Percentiles rank a stretch among this genome's conserved stretches.
Evolutionary conservation across 2,888 invertebrate genomes (phyloP).

Genomic region (Boloria selene): DNA sequence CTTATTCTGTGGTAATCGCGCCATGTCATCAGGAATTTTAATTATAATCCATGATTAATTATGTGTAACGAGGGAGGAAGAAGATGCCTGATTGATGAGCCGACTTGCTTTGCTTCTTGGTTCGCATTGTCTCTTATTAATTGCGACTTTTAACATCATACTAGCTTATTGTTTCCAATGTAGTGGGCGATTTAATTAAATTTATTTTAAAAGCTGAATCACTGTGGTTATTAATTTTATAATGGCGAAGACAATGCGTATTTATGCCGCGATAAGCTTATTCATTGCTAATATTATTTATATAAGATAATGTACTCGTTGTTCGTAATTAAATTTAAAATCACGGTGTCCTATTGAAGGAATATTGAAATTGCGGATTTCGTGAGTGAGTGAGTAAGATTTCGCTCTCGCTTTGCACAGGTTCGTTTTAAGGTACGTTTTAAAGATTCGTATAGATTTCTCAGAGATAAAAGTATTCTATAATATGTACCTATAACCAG

Average conservation of each 20-base stretch:
- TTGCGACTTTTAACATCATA: slow-evolving; percentile 75
- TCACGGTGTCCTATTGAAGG: too few relatives aligned
- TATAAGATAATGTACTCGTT: slow-evolving; percentile 11
- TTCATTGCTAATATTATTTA: slow-evolving; percentile 53
- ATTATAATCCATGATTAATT: slow-evolving; percentile 80
- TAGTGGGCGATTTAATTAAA: slow-evolving; percentile 71
- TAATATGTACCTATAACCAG: too few relatives aligned
- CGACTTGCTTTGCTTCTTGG: slow-evolving; percentile 55
- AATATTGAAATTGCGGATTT: too few relatives aligned
- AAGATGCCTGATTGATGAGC: slow-evolving; percentile 77
- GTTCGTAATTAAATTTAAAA: too few relatives aligned
- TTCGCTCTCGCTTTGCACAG: too few relatives aligned
- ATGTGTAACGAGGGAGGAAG: slow-evolving; percentile 61
- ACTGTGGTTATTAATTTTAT: slow-evolving; percentile 75
- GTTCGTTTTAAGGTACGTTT: too few relatives aligned
- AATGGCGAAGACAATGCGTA: slow-evolving; percentile 62
- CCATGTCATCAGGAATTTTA: slow-evolving; percentile 79
- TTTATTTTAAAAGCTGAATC: slow-evolving; percentile 70
- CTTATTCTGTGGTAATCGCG: slow-evolving; percentile 54
- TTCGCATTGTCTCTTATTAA: slow-evolving; percentile 72
- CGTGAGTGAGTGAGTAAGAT: too few relatives aligned
- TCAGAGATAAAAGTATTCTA: too few relatives aligned
- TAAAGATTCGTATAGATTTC: too few relatives aligned
- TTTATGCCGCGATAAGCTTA: slow-evolving; percentile 54
- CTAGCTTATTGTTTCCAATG: slow-evolving; percentile 69